These are phyloP conservation scores for Drosophila infuscata DNA, from an alignment of 2,888 invertebrate genomes.

Conservation along the genomic window DNA sequence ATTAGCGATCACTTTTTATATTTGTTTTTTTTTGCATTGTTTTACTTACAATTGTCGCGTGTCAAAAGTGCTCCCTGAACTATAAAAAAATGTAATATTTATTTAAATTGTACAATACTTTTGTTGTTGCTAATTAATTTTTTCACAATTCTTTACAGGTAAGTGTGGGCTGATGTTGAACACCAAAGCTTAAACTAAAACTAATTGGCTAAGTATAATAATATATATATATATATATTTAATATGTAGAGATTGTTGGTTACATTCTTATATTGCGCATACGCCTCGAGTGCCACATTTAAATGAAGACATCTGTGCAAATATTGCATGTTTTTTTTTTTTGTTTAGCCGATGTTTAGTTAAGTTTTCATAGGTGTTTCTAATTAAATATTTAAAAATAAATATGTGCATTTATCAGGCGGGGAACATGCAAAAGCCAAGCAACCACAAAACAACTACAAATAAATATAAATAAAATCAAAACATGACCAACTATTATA, in stretches of 20 bases:
- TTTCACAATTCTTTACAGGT: constrained; percentile 27
- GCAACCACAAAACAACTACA: constrained; percentile 13
- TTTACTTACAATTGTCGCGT: constrained; percentile 44
- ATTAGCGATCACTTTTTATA: constrained; percentile 14
- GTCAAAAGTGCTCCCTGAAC: constrained; percentile 45
- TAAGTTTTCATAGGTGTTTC: constrained; percentile 24
- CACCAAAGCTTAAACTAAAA: neutral
- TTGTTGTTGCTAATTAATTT: constrained; percentile 19
- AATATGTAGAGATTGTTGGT: neutral
- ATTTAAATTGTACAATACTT: neutral
- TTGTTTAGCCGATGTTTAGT: constrained; percentile 12
- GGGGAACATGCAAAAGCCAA: constrained; percentile 18
- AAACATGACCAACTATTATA: constrained; percentile 68
- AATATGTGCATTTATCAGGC: constrained; percentile 34
- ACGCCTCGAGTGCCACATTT: constrained; percentile 17
- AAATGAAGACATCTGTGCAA: neutral
- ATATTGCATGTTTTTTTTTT: neutral
- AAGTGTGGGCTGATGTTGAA: constrained; percentile 7
- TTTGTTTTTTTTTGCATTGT: constrained; percentile 21
- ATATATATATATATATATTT: too few relatives aligned
- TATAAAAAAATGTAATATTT: neutral
- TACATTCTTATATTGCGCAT: constrained; percentile 35
- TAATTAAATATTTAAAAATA: constrained; percentile 58
- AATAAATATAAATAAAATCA: constrained; percentile 52
- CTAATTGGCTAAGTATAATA: constrained; percentile 25